Evolutionary conservation across 2,113 vertebrate genomes (phyloP).

Genomic region (Oriolus oriolus): DNA sequence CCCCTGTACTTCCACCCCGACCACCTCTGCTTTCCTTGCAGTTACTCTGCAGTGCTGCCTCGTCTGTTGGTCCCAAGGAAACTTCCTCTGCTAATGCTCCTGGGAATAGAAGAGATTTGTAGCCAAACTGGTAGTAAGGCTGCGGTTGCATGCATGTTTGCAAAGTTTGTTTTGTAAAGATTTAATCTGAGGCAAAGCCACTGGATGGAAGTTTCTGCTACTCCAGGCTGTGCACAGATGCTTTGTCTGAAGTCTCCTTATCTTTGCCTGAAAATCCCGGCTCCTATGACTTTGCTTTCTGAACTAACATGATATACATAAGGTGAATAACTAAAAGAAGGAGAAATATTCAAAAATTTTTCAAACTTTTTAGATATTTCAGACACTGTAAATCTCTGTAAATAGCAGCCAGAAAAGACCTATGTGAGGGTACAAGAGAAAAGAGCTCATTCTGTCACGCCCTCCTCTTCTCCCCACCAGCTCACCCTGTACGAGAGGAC

Average conservation of each 20-base stretch:
- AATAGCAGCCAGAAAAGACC: background rate
- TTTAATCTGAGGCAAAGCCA: background rate
- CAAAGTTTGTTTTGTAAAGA: constrained; percentile 27
- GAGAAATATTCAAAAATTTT: background rate
- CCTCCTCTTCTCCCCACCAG: background rate
- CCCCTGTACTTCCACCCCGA: background rate
- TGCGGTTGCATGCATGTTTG: constrained; percentile 4
- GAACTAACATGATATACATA: background rate
- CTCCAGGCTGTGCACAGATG: accelerated
- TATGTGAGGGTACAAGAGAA: background rate
- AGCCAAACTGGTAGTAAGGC: background rate
- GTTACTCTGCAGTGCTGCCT: background rate
- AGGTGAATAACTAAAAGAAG: background rate
- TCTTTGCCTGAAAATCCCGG: accelerated
- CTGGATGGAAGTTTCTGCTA: background rate
- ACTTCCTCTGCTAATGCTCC: background rate
- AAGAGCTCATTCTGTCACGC: background rate
- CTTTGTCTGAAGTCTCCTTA: background rate
- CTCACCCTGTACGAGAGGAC: background rate
- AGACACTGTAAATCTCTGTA: background rate
- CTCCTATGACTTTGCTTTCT: background rate
- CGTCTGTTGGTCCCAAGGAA: background rate
- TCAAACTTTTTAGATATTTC: background rate
- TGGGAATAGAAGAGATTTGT: background rate
- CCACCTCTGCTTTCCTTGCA: background rate